Base-by-base conservation (phyloP, 2,113 vertebrate species). In the Megalops atlanticus region DNA sequence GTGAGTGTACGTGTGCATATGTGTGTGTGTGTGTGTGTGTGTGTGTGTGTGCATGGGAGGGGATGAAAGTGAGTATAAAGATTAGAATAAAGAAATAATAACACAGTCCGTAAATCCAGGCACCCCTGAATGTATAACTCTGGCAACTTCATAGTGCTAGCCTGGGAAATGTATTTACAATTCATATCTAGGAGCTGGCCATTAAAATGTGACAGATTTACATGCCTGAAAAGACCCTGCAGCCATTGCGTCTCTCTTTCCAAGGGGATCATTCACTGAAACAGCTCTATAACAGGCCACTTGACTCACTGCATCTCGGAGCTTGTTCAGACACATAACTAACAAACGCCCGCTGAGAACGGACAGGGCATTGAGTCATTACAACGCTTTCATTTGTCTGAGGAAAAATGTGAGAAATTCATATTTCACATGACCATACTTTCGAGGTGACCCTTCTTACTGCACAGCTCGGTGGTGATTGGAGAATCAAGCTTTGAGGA, bases 161-260 rank as follows among this genome's bases (percentile, higher is more conserved):
- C 64, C 38, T 41, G 27, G 49, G 43, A 71, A 58, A 35, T 68
- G 14, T 68, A 76, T 79, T 81, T 49, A 77, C 71, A 68, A 81
- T 74, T 35, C 69, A 36, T 15, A 35, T 83, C 76, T 68, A 11
- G 41, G 38, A 69, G 73, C 31, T 35, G 33, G 27, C 40, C 76
- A 70, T 81, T 77, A 77, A 58, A 68, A 70, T 40, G 45, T 54
- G 41, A 76, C 16, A 49, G 15, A 86, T 78, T 81, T 75, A 81
- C 75, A 81, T 72, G 74, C 75, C 41, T 40, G 54, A 74, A 72
- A 27, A 38, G 64, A 52, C 38, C 36, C 43, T 35, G 15, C 71
- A 76, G 6, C 45, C 76, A 47, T 69, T 40, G 15, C 74, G 58
- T 16, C 12, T 71, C 31, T 27, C 69, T 77, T 80, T 77, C 70